Evolutionary conservation across 2,797 vertebrate genomes (phyloP).

Genomic region (Bucorvus abyssinicus): DNA sequence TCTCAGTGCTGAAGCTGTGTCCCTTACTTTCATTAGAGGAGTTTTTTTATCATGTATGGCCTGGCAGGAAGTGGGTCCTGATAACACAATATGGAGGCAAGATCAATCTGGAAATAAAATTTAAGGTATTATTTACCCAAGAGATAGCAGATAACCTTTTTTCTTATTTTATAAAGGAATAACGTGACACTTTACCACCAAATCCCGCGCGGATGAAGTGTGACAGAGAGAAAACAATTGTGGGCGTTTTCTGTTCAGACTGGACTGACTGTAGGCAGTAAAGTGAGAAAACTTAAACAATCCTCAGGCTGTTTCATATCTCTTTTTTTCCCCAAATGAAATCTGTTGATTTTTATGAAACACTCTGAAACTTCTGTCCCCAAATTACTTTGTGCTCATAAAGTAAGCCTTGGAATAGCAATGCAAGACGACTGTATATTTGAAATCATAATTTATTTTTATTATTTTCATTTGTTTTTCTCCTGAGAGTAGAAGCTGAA

Average conservation of each 20-base stretch:
- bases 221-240: neutral
- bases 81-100: neutral
- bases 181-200: neutral
- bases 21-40: neutral
- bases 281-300: neutral
- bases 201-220: neutral
- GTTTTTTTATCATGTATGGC: neutral
- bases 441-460: neutral
- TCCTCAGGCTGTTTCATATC: neutral
- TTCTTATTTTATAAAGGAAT: neutral
- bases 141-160: neutral
- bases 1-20: neutral
- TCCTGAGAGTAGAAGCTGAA: neutral
- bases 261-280: neutral
- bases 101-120: neutral
- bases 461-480: neutral
- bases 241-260: neutral
- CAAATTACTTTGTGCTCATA: neutral
- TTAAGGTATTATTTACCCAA: neutral
- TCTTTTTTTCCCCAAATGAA: neutral
- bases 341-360: neutral
- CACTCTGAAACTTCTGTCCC: neutral
- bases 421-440: neutral
- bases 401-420: neutral
- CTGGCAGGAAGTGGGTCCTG: neutral